Evolutionary conservation across 2,888 invertebrate genomes (phyloP).

Genomic region (Netelia inedita): DNA sequence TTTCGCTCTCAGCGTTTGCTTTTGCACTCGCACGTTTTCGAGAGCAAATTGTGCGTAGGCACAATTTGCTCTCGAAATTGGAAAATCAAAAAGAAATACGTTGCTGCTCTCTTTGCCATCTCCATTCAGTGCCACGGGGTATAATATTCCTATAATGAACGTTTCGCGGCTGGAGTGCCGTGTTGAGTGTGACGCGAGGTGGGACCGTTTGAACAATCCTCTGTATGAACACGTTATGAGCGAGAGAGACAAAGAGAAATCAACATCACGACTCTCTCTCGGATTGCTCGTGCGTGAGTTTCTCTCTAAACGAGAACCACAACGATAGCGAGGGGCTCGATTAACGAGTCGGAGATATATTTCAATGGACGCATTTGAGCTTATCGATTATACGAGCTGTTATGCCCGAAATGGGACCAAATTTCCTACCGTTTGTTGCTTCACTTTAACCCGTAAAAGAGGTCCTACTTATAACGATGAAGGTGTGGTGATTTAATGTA

Average conservation of each 20-base stretch:
- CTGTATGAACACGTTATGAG: background rate
- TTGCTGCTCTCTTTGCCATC: constrained; percentile 22
- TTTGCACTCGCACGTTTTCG: constrained; percentile 16
- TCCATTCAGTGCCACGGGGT: background rate
- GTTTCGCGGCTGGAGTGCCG: constrained; percentile 33
- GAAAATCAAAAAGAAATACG: constrained; percentile 59
- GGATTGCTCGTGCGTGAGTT: background rate
- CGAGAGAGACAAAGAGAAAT: background rate
- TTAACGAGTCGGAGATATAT: background rate
- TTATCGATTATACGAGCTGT: background rate
- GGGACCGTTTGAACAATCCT: constrained; percentile 23
- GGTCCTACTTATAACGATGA: background rate
- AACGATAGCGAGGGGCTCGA: background rate
- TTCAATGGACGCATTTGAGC: background rate
- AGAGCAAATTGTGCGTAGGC: constrained; percentile 19
- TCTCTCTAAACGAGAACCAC: background rate
- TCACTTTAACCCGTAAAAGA: background rate
- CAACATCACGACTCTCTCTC: background rate
- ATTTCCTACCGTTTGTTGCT: background rate
- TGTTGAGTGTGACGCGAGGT: background rate
- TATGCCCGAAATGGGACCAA: background rate
- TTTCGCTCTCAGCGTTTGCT: constrained; percentile 20
- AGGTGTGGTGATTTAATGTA: too few species aligned
- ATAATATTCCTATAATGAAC: constrained; percentile 39
- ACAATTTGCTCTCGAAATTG: constrained; percentile 58